A percentile compares a stretch with the other conserved stretches of the same genome.
phyloP scores from a whole-genome alignment of 2,113 vertebrate species.

The Siniperca chuatsi region DNA sequence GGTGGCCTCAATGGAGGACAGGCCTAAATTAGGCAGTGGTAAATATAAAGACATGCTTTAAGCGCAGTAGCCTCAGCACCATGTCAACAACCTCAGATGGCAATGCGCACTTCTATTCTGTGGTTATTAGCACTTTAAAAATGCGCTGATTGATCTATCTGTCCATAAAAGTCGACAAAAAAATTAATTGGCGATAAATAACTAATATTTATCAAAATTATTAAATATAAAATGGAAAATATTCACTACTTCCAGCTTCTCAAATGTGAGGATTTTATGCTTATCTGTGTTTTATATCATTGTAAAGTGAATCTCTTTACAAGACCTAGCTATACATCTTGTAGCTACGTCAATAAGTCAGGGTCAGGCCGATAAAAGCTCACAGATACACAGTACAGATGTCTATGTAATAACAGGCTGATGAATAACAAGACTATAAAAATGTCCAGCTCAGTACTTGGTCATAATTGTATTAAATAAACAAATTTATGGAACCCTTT shows the following conservation, averaged over 20 bases:
- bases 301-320: neutral
- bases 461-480: too few species aligned
- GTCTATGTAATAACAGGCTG: too few species aligned
- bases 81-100: neutral
- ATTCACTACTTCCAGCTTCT: neutral
- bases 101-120: neutral
- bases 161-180: accelerated
- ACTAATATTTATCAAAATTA: neutral
- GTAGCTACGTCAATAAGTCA: too few species aligned
- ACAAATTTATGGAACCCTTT: too few species aligned
- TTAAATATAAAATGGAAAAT: neutral
- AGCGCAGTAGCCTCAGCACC: neutral
- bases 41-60: conserved; percentile 9
- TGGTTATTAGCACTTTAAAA: neutral
- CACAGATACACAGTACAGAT: too few species aligned
- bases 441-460: too few species aligned
- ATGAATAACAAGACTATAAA: too few species aligned
- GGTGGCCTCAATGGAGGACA: neutral
- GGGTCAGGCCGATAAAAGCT: too few species aligned
- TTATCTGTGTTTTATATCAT: neutral
- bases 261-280: neutral
- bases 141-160: neutral
- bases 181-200: neutral
- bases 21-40: neutral
- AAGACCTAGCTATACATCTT: too few species aligned